Conservation (phyloP, 2,888 invertebrate genomes). For the Beris chalybata region DNA sequence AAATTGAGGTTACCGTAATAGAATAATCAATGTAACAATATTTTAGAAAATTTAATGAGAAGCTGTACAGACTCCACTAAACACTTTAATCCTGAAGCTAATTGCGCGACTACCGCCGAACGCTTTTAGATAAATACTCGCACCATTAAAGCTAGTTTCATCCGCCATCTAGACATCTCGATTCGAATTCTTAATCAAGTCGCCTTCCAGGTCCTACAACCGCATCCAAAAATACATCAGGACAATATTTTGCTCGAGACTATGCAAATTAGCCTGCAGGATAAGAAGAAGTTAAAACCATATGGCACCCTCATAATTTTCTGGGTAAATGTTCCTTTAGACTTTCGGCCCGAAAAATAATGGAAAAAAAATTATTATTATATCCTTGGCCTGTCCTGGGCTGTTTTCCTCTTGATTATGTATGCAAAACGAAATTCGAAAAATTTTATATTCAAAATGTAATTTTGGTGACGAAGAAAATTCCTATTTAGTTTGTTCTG, state of each 20-base stretch:
- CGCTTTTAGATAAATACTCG: not conserved
- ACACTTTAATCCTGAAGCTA: too few species aligned
- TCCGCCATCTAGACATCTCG: not conserved
- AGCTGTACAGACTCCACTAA: not conserved
- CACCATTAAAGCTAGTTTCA: not conserved
- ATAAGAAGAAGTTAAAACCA: slow-evolving; percentile 20
- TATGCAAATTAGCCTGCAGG: slow-evolving; percentile 19
- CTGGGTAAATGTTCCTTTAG: slow-evolving; percentile 17
- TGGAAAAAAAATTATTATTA: slow-evolving; percentile 6
- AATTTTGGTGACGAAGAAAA: slow-evolving; percentile 5
- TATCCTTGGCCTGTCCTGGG: not conserved
- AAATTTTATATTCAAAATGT: slow-evolving; percentile 26
- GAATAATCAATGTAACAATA: slow-evolving; percentile 1
- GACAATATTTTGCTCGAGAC: slow-evolving; percentile 8
- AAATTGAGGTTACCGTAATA: not conserved
- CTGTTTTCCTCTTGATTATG: slow-evolving; percentile 8
- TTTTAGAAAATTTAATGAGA: not conserved
- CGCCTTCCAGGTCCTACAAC: not conserved
- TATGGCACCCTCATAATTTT: slow-evolving; percentile 29
- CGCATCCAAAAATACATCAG: not conserved
- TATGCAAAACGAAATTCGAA: slow-evolving; percentile 24
- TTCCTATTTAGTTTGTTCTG: slow-evolving; percentile 3
- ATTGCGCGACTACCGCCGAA: not conserved
- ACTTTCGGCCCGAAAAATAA: not conserved
- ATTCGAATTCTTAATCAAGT: slow-evolving; percentile 19